Percentiles rank a stretch among this genome's conserved stretches.
Evolutionary conservation across 2,113 vertebrate species (phyloP).

Genomic region (Nyctereutes procyonoides): DNA sequence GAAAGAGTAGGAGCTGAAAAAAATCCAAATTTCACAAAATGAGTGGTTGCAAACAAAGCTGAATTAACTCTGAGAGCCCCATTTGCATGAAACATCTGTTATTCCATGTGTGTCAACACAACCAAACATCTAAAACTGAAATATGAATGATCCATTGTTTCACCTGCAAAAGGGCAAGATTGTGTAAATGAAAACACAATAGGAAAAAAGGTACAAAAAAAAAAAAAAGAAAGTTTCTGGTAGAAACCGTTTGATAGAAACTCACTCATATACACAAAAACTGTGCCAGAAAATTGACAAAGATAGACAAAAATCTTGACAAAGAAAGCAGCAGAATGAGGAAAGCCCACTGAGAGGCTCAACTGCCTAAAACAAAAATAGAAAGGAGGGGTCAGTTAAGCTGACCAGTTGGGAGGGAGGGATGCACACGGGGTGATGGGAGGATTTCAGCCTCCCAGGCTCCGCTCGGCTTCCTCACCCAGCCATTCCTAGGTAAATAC

Average conservation of each 20-base stretch:
- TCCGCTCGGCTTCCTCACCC: background rate
- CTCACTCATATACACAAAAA: background rate
- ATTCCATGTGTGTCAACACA: background rate
- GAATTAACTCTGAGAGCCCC: constrained; percentile 60
- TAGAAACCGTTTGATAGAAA: constrained; percentile 2
- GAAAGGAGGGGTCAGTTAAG: background rate
- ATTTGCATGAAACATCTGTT: constrained; percentile 60
- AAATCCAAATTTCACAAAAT: constrained; percentile 60
- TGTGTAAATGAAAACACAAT: background rate
- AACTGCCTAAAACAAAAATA: background rate
- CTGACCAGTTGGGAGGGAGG: background rate
- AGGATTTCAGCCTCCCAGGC: background rate
- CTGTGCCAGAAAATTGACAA: background rate
- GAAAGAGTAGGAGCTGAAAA: constrained; percentile 32
- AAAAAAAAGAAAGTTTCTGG: background rate
- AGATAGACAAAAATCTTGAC: background rate
- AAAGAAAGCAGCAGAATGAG: background rate
- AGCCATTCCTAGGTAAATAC: background rate
- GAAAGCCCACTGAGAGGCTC: background rate
- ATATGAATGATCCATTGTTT: constrained; percentile 48
- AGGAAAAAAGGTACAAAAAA: background rate
- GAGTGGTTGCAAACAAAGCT: constrained; percentile 42
- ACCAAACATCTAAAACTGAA: background rate
- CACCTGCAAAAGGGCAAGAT: constrained; percentile 1
- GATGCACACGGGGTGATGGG: rapidly evolving